phyloP scores from a whole-genome alignment of 1,140 invertebrate species.

The Drosophila tristis region DNA sequence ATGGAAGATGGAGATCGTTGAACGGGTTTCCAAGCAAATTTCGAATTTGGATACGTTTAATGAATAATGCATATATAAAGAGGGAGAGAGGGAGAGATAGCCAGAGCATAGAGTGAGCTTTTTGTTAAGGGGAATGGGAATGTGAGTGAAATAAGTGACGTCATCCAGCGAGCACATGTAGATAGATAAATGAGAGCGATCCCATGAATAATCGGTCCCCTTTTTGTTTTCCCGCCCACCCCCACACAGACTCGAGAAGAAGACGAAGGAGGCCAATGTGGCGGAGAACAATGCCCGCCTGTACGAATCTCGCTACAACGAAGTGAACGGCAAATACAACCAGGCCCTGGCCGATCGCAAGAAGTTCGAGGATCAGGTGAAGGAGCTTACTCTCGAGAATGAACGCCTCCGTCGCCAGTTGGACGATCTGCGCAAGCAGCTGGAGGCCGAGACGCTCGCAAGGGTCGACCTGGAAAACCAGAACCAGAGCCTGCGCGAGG shows the following conservation, averaged over 20 bases:
- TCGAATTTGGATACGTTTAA: constrained; percentile 47
- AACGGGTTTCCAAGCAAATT: constrained; percentile 37
- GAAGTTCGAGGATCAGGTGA: constrained; percentile 90
- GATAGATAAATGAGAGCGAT: constrained; percentile 16
- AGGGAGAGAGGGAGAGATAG: constrained; percentile 1
- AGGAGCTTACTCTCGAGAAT: constrained; percentile 91
- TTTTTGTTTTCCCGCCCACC: not conserved
- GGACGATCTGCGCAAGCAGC: constrained; percentile 91
- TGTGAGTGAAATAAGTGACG: constrained; percentile 68
- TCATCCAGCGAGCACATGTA: constrained; percentile 56
- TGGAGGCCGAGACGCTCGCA: constrained; percentile 96
- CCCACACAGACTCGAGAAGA: constrained; percentile 89
- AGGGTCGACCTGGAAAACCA: constrained; percentile 97
- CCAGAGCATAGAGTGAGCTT: not conserved
- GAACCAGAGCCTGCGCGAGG: constrained; percentile 95
- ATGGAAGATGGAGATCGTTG: constrained; percentile 26
- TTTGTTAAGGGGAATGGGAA: not conserved
- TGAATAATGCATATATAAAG: constrained; percentile 65
- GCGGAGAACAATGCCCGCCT: constrained; percentile 89
- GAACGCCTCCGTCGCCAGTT: constrained; percentile 90
- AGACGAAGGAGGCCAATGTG: constrained; percentile 91
- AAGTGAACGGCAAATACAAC: constrained; percentile 91
- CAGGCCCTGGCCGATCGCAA: constrained; percentile 92
- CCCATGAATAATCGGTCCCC: not conserved
- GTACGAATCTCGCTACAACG: constrained; percentile 89